phyloP scores from a whole-genome alignment of 2,888 invertebrate genomes.

The Andrena flavipes region DNA sequence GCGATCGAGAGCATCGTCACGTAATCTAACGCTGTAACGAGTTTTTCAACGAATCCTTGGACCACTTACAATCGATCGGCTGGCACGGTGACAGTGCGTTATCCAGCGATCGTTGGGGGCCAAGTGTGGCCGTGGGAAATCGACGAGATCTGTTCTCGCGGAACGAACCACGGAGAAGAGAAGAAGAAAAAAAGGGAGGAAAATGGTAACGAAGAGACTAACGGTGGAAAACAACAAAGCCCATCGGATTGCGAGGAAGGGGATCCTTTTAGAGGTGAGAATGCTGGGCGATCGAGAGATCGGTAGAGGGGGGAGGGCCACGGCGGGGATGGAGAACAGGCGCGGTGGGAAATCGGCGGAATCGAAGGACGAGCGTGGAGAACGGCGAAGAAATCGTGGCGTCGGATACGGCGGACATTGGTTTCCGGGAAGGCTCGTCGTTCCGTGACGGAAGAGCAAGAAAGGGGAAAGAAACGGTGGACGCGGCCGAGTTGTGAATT shows the following conservation, averaged over 20 bases:
- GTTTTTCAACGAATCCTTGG: slow-evolving; percentile 48
- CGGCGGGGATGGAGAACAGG: slow-evolving; percentile 29
- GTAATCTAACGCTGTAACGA: slow-evolving; percentile 2
- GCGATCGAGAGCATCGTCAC: not conserved
- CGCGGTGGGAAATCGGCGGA: slow-evolving; percentile 52
- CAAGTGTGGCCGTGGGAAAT: slow-evolving; percentile 51
- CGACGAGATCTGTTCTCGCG: slow-evolving; percentile 7
- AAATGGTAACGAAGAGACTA: not conserved
- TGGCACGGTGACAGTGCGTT: slow-evolving; percentile 39
- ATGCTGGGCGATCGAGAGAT: slow-evolving; percentile 55
- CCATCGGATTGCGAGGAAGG: slow-evolving; percentile 45
- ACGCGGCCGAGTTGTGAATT: slow-evolving; percentile 53
- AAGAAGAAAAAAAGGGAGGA: slow-evolving; percentile 17
- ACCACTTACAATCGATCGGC: slow-evolving; percentile 60
- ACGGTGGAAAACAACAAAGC: slow-evolving; percentile 31
- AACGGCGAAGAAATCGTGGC: slow-evolving; percentile 71
- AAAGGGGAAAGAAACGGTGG: slow-evolving; percentile 60
- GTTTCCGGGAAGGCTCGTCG: slow-evolving; percentile 79
- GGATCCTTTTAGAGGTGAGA: slow-evolving; percentile 27
- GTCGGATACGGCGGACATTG: slow-evolving; percentile 63
- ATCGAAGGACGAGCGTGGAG: slow-evolving; percentile 71
- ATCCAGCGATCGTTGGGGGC: slow-evolving; percentile 1
- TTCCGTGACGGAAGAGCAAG: slow-evolving; percentile 73
- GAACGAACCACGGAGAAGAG: not conserved
- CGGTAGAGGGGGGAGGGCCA: slow-evolving; percentile 33